Evolutionary conservation across 2,113 vertebrate species (phyloP), one percentile per base, ranked within the genome.

Genomic region (Anarhynchus alexandrinus): DNA sequence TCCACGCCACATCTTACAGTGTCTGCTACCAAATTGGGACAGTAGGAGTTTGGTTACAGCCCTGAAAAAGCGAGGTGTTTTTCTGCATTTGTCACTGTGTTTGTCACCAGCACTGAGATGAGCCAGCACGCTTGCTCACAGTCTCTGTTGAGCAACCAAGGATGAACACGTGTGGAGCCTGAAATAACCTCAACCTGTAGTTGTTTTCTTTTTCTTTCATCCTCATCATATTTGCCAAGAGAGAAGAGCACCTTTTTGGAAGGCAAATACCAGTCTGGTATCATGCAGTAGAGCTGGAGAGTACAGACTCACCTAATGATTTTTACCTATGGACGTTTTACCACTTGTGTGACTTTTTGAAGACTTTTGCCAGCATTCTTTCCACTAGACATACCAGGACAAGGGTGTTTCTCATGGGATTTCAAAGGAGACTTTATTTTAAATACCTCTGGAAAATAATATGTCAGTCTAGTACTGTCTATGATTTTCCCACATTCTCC

Each of bases 401-500:
- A 80, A 49, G 12, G n/a, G 34, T 76, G 9, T 67, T 92, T 91
- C 79, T 96, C 45, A 42, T 16, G 42, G 54, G 74, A 94, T 92
- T 91, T 83, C 32, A 79, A 86, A 34, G 58, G 13, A 52, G n/a
- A 78, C 11, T 86, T 86, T 82, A 91, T 97, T 82, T 95, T 65
- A 96, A 96, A 94, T 95, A 91, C 25, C 26, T 51, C 55, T 32
- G 59, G 69, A 90, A 78, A 90, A 52, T 54, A 81, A 49, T 69
- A 72, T 81, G 76, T 90, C 40, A 65, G 19, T 27, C 19, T 84
- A 78, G 86, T 32, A 32, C 5, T 51, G 49, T 52, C 74, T 36
- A 16, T 76, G 58, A 47, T 97, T 96, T 96, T 95, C 86, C 81
- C 71, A 93, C 59, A 70, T 81, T 88, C 72, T 92, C 76, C 78